Conservation (phyloP, 1,140 invertebrate genomes). For the Cydia splendana region DNA sequence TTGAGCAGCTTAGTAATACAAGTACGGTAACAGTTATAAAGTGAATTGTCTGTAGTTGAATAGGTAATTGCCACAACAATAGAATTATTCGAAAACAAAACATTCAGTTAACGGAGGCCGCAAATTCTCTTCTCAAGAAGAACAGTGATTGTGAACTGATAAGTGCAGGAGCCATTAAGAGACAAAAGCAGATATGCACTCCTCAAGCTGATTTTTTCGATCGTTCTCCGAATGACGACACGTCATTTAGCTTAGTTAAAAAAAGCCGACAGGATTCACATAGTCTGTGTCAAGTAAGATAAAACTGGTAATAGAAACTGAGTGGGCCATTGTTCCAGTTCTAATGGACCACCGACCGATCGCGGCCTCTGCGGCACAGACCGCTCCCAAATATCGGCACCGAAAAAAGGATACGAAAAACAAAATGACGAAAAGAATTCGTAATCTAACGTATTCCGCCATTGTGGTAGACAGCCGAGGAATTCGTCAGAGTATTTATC, state of each 20-base stretch:
- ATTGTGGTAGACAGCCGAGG: conserved; percentile 60
- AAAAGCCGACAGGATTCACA: conserved; percentile 67
- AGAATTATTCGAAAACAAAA: conserved; percentile 23
- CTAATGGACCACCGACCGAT: conserved; percentile 75
- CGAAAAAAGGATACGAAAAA: conserved; percentile 69
- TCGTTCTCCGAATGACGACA: conserved; percentile 47
- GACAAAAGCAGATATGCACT: conserved; percentile 21
- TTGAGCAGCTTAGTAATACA: conserved; percentile 8
- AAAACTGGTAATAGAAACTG: conserved; percentile 70
- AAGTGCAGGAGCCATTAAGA: conserved; percentile 20
- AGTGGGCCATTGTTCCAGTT: conserved; percentile 72
- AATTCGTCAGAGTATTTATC: conserved; percentile 75
- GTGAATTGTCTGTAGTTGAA: conserved; percentile 20
- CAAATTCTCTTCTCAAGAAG: conserved; percentile 20
- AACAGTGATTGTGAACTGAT: conserved; percentile 7
- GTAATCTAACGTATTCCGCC: conserved; percentile 51
- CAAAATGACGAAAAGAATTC: conserved; percentile 34
- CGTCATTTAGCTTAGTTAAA: conserved; percentile 49
- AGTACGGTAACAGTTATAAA: conserved; percentile 21
- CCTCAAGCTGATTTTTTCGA: conserved; percentile 25
- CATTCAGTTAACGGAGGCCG: conserved; percentile 20
- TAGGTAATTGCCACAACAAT: conserved; percentile 21
- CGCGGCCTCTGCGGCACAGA: conserved; percentile 66
- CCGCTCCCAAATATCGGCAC: conserved; percentile 59
- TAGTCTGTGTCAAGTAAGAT: conserved; percentile 72